Evolutionary conservation across 2,797 vertebrate genomes (phyloP).

Genomic region (Euphonia xanthogaster): DNA sequence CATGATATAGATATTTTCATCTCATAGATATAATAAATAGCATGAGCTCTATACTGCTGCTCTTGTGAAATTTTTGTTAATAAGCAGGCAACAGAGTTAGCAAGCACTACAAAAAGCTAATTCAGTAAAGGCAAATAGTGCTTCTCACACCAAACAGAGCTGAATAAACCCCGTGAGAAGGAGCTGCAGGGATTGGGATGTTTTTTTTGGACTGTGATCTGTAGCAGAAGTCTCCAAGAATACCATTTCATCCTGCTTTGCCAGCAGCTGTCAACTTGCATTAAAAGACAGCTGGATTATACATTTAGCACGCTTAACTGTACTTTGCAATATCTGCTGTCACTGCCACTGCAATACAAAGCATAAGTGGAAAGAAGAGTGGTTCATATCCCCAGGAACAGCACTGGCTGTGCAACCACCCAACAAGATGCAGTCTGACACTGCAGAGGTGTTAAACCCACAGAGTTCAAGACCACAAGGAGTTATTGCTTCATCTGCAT

Average conservation of each 20-base stretch:
- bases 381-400: neutral
- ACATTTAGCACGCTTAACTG: neutral
- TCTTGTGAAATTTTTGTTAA: neutral
- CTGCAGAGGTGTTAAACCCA: neutral
- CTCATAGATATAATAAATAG: neutral
- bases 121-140: neutral
- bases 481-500: neutral
- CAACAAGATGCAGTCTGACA: neutral
- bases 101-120: neutral
- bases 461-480: neutral
- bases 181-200: neutral
- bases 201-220: neutral
- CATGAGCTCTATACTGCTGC: neutral
- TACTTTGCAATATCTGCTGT: neutral
- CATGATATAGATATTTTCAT: neutral
- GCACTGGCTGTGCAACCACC: neutral
- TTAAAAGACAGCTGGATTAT: conserved; percentile 2
- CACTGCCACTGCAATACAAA: neutral
- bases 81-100: neutral
- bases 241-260: neutral
- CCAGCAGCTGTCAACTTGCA: conserved; percentile 12
- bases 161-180: neutral
- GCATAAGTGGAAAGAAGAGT: neutral
- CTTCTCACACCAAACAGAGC: neutral
- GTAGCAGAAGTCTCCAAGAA: neutral